Base-by-base conservation (phyloP, 92 coral and sea anemone genomes). In the Meandrina meandrites region DNA sequence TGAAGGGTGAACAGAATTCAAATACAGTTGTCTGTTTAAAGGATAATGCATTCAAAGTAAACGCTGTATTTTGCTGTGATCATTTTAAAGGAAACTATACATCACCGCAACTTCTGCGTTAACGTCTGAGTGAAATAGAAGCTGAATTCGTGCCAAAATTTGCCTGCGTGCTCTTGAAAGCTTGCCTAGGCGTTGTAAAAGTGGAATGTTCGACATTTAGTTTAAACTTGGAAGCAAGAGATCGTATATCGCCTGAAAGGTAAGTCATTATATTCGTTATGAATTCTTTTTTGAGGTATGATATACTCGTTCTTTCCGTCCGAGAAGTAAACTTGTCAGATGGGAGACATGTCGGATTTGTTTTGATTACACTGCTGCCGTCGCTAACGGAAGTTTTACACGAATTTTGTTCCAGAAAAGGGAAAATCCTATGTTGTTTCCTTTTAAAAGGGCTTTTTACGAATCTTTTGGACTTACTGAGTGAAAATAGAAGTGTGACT, bases 341-440 rank as follows among this genome's bases (percentile, higher is more conserved):
- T 57, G 22, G 22, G 79, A 53, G 67, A 69, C 45, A 7, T 16
- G 73, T 68, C 35, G 4, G 8, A 37, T 54, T 79, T 58, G 37
- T 54, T 54, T n/a, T 73, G 87, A 56, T 83, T 50, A 72, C 27
- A 73, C 72, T 24, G 50, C 17, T 66, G 68, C 19, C 60, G 80
- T 73, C 80, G 73, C 80, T 36, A 73, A 84, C 87, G 87, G 87
- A 84, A 84, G 72, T 56, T 84, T 84, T 56, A n/a, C 3, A 36
- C 36, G 36, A 83, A 58, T 80, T 60, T 40, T 1, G 24, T 21
- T 40, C 68, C 31, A 42, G 35, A 22, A 36, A 13, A n/a, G 22
- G 45, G 87, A 74, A 75, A 72, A 8, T 73, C 17, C 60, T 56
- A 5, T 40, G 64, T 56, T 36, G 36, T 74, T 7, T 28, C 22